Conservation (phyloP, 1,140 invertebrate genomes). For the Trichonephila clavata region DNA sequence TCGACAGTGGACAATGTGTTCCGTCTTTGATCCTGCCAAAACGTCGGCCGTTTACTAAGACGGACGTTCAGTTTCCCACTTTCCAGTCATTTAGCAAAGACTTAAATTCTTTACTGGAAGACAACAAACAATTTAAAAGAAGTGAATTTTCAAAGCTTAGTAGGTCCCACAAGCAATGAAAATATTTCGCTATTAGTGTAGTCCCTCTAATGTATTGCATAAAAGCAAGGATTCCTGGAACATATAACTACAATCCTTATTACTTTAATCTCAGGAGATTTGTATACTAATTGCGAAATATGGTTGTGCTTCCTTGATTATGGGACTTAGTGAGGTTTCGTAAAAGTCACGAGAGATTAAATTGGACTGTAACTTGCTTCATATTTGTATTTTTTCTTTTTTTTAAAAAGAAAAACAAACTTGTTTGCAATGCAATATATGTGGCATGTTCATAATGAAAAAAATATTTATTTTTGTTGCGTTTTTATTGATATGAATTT, state of each 20-base stretch:
- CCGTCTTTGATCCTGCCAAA: slow-evolving; percentile 71
- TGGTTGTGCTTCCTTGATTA: slow-evolving; percentile 40
- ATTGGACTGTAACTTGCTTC: slow-evolving; percentile 19
- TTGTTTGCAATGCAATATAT: slow-evolving; percentile 25
- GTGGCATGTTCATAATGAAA: slow-evolving; percentile 44
- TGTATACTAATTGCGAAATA: slow-evolving; percentile 71
- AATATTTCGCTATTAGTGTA: slow-evolving; percentile 72
- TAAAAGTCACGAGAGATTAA: slow-evolving; percentile 15
- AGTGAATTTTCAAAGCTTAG: slow-evolving; percentile 24
- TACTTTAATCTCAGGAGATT: slow-evolving; percentile 32
- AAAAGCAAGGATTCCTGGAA: not conserved
- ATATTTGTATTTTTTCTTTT: not conserved
- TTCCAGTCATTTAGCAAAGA: slow-evolving; percentile 69
- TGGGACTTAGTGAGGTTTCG: slow-evolving; percentile 9
- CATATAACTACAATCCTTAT: not conserved
- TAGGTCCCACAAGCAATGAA: slow-evolving; percentile 11
- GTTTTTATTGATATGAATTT: slow-evolving; percentile 48
- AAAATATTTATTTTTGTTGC: slow-evolving; percentile 58
- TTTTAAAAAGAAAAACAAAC: not conserved
- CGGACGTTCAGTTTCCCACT: slow-evolving; percentile 59
- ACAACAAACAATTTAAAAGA: slow-evolving; percentile 1
- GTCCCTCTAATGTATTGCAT: slow-evolving; percentile 32
- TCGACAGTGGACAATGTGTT: slow-evolving; percentile 68
- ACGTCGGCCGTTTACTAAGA: slow-evolving; percentile 65
- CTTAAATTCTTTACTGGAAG: slow-evolving; percentile 62